Conservation (phyloP, 2,113 vertebrate species). For the Thinocorus orbignyianus region DNA sequence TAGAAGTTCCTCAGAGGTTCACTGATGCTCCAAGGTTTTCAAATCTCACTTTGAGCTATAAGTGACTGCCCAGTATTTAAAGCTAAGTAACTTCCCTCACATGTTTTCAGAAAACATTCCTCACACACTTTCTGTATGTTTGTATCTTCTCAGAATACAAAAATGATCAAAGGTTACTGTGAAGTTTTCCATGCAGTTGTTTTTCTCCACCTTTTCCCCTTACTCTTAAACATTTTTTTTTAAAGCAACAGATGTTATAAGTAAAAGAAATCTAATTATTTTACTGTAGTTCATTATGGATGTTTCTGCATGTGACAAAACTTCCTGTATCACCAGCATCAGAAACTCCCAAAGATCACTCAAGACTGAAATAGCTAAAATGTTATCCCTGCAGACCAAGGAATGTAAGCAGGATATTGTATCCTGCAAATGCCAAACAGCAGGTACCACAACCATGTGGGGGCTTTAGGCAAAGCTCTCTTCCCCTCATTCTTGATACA, state of each 20-base stretch:
- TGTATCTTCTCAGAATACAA: background rate
- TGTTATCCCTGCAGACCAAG: background rate
- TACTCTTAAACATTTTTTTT: background rate
- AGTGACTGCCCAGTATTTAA: background rate
- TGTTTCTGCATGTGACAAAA: background rate
- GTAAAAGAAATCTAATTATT: background rate
- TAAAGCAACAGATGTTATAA: background rate
- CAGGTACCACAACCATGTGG: background rate
- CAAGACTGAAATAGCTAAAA: background rate
- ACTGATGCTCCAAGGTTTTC: background rate
- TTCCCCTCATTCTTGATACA: background rate
- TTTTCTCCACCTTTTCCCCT: background rate
- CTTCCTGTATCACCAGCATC: background rate
- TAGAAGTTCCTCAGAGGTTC: background rate
- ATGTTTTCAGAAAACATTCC: background rate
- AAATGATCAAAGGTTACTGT: background rate
- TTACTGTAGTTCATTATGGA: background rate
- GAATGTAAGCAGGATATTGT: background rate
- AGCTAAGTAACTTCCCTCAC: background rate
- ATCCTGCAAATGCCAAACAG: background rate
- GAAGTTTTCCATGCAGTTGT: background rate
- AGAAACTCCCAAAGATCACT: background rate
- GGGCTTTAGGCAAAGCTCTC: background rate
- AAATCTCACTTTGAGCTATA: background rate
- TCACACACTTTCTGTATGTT: background rate